Percentiles rank a stretch among this genome's conserved stretches.
Conservation (phyloP, 2,888 invertebrate species). For the Camponotus fellah region DNA sequence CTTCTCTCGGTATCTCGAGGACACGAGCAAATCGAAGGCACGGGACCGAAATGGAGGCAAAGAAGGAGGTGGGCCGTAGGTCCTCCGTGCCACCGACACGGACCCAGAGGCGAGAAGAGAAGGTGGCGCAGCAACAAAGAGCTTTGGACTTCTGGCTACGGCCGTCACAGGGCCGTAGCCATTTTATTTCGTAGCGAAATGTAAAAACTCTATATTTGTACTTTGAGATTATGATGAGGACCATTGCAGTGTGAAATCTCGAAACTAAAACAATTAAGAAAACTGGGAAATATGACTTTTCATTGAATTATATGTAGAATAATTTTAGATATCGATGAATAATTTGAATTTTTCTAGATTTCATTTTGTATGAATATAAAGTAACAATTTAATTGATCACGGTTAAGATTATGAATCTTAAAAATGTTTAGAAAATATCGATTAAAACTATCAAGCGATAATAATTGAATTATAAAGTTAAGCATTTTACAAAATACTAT, state of each 20-base stretch:
- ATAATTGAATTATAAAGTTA: background rate
- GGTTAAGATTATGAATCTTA: background rate
- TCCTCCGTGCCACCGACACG: constrained; percentile 78
- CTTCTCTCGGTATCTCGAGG: constrained; percentile 67
- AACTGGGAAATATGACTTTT: background rate
- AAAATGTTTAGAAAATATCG: background rate
- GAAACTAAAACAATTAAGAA: background rate
- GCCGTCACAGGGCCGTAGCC: constrained; percentile 77
- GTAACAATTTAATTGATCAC: background rate
- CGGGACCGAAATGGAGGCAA: constrained; percentile 73
- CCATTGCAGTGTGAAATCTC: background rate
- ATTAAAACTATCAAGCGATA: background rate
- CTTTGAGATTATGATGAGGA: background rate
- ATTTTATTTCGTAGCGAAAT: background rate
- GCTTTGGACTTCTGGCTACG: constrained; percentile 83
- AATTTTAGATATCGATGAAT: background rate
- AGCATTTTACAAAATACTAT: background rate
- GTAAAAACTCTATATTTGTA: background rate
- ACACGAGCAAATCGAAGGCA: constrained; percentile 82
- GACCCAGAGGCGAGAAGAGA: constrained; percentile 83
- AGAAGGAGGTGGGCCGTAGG: constrained; percentile 75
- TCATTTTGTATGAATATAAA: background rate
- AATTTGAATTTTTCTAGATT: background rate
- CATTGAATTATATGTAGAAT: background rate
- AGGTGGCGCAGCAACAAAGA: constrained; percentile 84